Evolutionary conservation across 2,113 vertebrate species (phyloP), one percentile per base, ranked within the genome.

Genomic region (Poeciliopsis retropinna): DNA sequence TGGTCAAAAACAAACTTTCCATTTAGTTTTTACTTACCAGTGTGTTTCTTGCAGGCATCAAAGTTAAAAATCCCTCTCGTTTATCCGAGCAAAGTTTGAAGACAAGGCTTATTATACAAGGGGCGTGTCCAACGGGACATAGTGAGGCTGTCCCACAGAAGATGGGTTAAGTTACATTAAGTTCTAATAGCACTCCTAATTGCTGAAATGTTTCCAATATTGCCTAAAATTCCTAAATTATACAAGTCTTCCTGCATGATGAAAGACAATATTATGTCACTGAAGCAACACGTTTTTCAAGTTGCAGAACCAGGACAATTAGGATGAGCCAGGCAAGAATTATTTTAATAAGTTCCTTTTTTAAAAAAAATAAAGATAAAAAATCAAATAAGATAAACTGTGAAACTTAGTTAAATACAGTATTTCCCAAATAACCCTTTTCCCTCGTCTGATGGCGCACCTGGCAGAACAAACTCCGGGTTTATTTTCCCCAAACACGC

Each of bases 401-500:
- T 19, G 44, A 15, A 47, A 47, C 17, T 5, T 1, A 47, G 2
- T 47, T 19, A 47, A 19, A 47, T 47, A n/a, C n/a, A n/a, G n/a
- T n/a, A 17, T 19, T 5, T 47, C 17, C 17, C 17, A 19, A 1
- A 41, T 15, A 41, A 15, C 14, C 4, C 12, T 5, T 19, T 19
- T 47, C 1, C 5, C 27, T 67, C n/a, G 3, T 28, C 2, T 17
- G 37, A 27, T 3, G 11, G n/a, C 67, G 57, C n/a, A 15, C 77
- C 77, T 79, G 77, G 2, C 63, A 67, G 44, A 12, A 57, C 31
- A 76, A 75, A 67, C 29, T 41, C 73, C 9, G 87, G 85, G 82
- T 8, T 1, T 0, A 0, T 0, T 2, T 0, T 0, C 0, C 10
- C 0, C 0, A 0, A 1, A 68, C 54, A 39, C 70, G 73, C 11